phyloP scores from a whole-genome alignment of 1,140 invertebrate species.

The Aphidius ervi region DNA sequence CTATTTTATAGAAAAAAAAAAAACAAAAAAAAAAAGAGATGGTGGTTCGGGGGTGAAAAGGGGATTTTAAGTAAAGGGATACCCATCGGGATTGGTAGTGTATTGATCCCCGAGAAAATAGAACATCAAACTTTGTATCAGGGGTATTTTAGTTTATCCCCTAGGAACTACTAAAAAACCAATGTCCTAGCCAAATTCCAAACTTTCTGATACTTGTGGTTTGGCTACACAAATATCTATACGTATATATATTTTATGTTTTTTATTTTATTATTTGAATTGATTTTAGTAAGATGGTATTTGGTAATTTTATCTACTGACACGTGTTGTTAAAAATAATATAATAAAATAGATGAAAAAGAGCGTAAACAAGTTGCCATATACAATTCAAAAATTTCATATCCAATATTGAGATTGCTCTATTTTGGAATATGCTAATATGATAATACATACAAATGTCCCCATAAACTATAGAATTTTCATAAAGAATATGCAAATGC shows the following conservation, averaged over 20 bases:
- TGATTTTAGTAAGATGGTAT: too few relatives aligned
- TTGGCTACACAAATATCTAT: too few relatives aligned
- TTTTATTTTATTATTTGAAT: too few relatives aligned
- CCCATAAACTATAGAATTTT: conserved; percentile 56
- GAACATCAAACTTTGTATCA: too few relatives aligned
- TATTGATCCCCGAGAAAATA: conserved; percentile 5
- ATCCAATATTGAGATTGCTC: conserved; percentile 56
- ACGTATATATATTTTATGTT: too few relatives aligned
- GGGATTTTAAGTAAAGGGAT: neutral
- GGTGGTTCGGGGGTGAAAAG: neutral
- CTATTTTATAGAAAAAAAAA: conserved; percentile 6
- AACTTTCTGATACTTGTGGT: too few relatives aligned
- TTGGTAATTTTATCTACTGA: too few relatives aligned
- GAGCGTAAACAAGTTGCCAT: conserved; percentile 50
- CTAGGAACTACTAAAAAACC: too few relatives aligned
- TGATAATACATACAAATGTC: conserved; percentile 54
- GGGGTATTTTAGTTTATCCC: too few relatives aligned
- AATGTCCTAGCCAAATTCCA: too few relatives aligned
- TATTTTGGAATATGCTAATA: conserved; percentile 54
- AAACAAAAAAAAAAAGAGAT: neutral
- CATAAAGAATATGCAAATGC: conserved; percentile 55
- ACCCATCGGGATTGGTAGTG: conserved; percentile 9
- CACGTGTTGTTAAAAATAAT: conserved; percentile 14
- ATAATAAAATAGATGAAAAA: conserved; percentile 28
- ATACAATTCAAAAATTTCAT: conserved; percentile 30